Evolutionary conservation across 2,113 vertebrate species (phyloP).

Genomic region (Psilopsiagon aymara): DNA sequence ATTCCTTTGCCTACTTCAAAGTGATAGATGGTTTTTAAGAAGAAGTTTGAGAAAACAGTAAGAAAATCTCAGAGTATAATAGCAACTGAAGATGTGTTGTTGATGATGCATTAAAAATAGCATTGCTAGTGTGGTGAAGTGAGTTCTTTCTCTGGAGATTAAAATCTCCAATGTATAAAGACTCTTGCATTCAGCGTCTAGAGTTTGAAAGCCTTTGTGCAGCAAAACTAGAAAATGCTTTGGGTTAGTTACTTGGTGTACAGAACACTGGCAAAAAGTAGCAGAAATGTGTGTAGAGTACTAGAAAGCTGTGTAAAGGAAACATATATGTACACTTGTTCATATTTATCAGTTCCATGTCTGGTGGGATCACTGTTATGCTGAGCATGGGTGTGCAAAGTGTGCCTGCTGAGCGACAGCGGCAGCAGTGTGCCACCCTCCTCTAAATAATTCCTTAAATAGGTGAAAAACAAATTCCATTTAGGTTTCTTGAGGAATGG

Average conservation of each 20-base stretch:
- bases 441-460: not conserved
- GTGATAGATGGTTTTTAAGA: not conserved
- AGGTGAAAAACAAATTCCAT: slow-evolving; percentile 23
- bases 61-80: not conserved
- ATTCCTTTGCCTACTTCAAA: not conserved
- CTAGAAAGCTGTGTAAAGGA: not conserved
- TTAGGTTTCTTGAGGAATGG: slow-evolving; percentile 33
- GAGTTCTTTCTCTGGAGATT: not conserved
- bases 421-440: not conserved
- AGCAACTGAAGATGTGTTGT: not conserved
- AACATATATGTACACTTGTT: fast-evolving
- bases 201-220: not conserved
- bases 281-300: not conserved
- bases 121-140: not conserved
- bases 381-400: not conserved
- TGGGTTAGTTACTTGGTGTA: not conserved
- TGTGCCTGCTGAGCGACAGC: not conserved
- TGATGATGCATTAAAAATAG: not conserved
- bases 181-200: not conserved
- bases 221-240: not conserved
- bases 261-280: not conserved
- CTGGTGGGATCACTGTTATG: not conserved
- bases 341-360: fast-evolving
- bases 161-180: not conserved
- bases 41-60: not conserved